Conservation (phyloP, 2,797 vertebrate species). For the Spizella passerina region DNA sequence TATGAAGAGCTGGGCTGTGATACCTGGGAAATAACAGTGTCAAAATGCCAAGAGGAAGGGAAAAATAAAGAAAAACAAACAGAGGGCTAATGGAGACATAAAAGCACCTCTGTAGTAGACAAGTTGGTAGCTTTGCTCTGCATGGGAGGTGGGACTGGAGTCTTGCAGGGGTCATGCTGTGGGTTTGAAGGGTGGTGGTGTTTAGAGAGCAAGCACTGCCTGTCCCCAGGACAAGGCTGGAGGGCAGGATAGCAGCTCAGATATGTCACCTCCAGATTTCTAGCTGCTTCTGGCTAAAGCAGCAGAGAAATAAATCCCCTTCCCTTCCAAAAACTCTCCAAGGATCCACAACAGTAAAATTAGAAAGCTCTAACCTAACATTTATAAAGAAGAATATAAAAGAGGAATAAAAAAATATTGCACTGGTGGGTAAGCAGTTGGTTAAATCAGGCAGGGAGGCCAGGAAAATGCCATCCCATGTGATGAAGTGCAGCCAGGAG, state of each 20-base stretch:
- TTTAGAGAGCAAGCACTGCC: neutral
- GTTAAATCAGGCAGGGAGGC: neutral
- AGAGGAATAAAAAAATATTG: neutral
- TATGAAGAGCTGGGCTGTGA: neutral
- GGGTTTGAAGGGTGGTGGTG: neutral
- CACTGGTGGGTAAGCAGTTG: neutral
- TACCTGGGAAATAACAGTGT: neutral
- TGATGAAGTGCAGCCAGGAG: neutral
- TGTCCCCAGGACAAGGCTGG: neutral
- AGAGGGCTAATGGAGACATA: neutral
- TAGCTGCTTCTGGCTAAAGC: neutral
- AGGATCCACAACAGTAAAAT: slow-evolving; percentile 17
- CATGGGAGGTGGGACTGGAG: neutral
- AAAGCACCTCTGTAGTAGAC: neutral
- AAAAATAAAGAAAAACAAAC: neutral
- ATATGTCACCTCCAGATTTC: neutral
- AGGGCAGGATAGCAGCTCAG: neutral
- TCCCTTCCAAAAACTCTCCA: neutral
- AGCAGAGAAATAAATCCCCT: neutral
- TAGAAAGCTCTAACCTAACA: neutral
- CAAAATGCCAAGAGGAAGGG: neutral
- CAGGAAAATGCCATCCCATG: neutral
- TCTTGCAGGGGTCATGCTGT: rapidly evolving
- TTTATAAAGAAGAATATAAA: neutral
- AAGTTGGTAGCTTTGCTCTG: neutral